Conservation (phyloP, 2,113 vertebrate species). For the Tragelaphus scriptus region DNA sequence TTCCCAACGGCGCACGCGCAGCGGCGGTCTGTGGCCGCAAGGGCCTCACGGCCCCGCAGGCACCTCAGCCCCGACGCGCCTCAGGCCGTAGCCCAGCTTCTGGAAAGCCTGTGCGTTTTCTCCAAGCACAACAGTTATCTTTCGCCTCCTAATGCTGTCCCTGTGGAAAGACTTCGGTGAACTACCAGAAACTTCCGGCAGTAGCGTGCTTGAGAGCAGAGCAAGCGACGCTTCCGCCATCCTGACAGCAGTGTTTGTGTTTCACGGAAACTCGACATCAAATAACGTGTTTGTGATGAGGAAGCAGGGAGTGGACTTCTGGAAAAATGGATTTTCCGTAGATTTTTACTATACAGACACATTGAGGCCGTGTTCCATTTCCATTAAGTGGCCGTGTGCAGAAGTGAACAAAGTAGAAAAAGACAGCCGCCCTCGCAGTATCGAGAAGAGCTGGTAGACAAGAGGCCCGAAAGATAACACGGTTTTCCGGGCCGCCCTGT, state of each 20-base stretch:
- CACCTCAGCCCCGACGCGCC: slow-evolving; percentile 56
- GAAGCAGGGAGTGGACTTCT: neutral
- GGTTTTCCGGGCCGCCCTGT: slow-evolving; percentile 58
- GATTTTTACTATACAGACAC: neutral
- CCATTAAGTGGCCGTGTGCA: neutral
- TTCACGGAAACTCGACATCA: slow-evolving; percentile 22
- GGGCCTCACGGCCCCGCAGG: slow-evolving; percentile 50
- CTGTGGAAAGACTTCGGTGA: slow-evolving; percentile 14
- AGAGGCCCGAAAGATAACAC: slow-evolving; percentile 28
- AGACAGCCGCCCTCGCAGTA: neutral
- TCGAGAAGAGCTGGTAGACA: neutral
- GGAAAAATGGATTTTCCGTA: slow-evolving; percentile 24
- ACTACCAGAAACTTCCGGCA: slow-evolving; percentile 25
- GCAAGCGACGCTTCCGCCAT: neutral
- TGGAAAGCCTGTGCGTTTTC: slow-evolving; percentile 46
- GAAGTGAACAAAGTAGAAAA: neutral
- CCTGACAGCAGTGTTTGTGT: slow-evolving; percentile 7
- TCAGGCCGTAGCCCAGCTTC: slow-evolving; percentile 60
- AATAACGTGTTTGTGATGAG: neutral
- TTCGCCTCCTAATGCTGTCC: neutral
- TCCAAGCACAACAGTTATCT: slow-evolving; percentile 37
- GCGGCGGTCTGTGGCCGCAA: slow-evolving; percentile 55
- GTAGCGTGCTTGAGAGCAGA: slow-evolving; percentile 40
- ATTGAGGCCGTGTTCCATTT: slow-evolving; percentile 26
- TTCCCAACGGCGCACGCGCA: slow-evolving; percentile 60